A percentile compares a stretch with the other conserved stretches of the same genome.
These are phyloP conservation scores for Drosophila melanica DNA, from an alignment of 1,140 invertebrate species.

Conservation along the genomic window DNA sequence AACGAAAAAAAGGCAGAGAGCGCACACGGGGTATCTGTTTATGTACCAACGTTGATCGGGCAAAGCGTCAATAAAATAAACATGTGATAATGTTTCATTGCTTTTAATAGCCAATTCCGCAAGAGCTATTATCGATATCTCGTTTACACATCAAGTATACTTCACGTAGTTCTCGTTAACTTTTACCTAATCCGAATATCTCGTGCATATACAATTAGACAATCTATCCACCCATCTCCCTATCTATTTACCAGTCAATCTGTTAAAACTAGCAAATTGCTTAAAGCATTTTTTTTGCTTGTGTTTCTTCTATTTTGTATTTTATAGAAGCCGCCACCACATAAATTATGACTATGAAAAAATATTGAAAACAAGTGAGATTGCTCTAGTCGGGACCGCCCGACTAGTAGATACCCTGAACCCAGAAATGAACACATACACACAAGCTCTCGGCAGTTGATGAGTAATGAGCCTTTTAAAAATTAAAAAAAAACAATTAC, in stretches of 20 bases:
- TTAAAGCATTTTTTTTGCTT: neutral
- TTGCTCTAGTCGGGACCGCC: too few species aligned
- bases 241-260: neutral
- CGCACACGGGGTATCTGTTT: neutral
- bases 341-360: neutral
- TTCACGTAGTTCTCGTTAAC: neutral
- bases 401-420: too few species aligned
- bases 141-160: constrained; percentile 23
- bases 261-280: neutral
- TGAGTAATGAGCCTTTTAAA: too few species aligned
- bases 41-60: neutral
- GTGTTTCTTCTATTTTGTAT: neutral
- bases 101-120: constrained; percentile 1
- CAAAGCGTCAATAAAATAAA: constrained; percentile 7
- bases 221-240: neutral
- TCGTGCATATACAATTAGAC: neutral
- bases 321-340: neutral
- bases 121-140: constrained; percentile 5
- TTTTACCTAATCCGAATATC: neutral
- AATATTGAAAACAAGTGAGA: too few species aligned
- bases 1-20: too few species aligned
- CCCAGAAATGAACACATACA: too few species aligned
- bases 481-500: too few species aligned
- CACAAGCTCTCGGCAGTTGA: too few species aligned
- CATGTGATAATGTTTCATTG: constrained; percentile 22